phyloP scores from a whole-genome alignment of 1,140 invertebrate genomes.

The Drosophila pseudoobscura region DNA sequence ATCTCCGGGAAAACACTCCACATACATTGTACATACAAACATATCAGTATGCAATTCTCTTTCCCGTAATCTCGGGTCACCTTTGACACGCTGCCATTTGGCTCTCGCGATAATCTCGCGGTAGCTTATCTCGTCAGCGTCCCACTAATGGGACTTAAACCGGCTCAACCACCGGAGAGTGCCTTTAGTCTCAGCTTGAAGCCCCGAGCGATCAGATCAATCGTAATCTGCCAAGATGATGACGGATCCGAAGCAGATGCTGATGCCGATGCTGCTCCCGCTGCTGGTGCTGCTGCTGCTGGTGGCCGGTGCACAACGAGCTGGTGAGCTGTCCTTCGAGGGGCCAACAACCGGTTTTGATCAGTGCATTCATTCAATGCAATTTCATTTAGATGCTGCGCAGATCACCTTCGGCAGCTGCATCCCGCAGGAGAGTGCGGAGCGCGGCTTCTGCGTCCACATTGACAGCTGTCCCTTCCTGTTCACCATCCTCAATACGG shows the following conservation, averaged over 20 bases:
- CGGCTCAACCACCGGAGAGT: conserved; percentile 9
- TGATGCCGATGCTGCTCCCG: conserved; percentile 12
- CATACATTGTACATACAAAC: background rate
- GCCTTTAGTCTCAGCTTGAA: conserved; percentile 48
- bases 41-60: conserved; percentile 5
- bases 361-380: conserved; percentile 13
- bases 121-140: background rate
- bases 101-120: conserved; percentile 12
- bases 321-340: conserved; percentile 34
- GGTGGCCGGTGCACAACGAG: conserved; percentile 19
- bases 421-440: conserved; percentile 70
- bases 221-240: conserved; percentile 30
- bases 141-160: conserved; percentile 21
- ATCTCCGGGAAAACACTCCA: conserved; percentile 16
- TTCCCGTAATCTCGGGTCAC: conserved; percentile 6
- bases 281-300: conserved; percentile 6
- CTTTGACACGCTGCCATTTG: conserved; percentile 6
- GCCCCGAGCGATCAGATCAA: conserved; percentile 22
- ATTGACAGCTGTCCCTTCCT: conserved; percentile 80
- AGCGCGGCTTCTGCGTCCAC: conserved; percentile 80
- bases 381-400: conserved; percentile 32
- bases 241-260: conserved; percentile 22
- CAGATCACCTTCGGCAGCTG: conserved; percentile 70
- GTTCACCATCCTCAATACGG: conserved; percentile 55
- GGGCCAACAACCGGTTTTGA: conserved; percentile 44